phyloP scores from a whole-genome alignment of 2,797 vertebrate species.

The Luscinia luscinia region DNA sequence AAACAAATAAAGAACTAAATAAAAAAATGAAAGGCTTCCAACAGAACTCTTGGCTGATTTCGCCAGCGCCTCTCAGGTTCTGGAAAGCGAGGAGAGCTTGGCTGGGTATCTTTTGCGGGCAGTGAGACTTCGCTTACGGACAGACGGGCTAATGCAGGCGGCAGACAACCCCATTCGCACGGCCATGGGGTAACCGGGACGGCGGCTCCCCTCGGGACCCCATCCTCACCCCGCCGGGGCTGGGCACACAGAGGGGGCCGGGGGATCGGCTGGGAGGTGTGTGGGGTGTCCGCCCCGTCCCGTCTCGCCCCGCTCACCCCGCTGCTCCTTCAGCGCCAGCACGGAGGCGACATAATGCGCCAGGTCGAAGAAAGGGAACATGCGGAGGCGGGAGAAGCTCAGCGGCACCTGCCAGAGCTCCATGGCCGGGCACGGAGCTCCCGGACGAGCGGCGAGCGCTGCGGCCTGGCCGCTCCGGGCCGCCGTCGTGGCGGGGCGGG shows the following conservation, averaged over 20 bases:
- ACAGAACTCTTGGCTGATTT: not conserved
- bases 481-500: not conserved
- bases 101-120: not conserved
- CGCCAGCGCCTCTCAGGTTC: not conserved
- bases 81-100: not conserved
- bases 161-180: not conserved
- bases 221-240: not conserved
- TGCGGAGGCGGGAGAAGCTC: slow-evolving; percentile 84
- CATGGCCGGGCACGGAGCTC: slow-evolving; percentile 24
- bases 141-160: accelerated
- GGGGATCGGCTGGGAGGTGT: too few species aligned
- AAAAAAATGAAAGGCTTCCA: not conserved
- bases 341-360: slow-evolving; percentile 92
- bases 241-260: not conserved
- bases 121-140: accelerated
- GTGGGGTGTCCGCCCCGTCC: not conserved
- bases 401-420: slow-evolving; percentile 77
- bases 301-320: slow-evolving; percentile 82
- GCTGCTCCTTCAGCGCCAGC: slow-evolving; percentile 88
- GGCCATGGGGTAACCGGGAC: accelerated
- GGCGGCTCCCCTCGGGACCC: too few species aligned
- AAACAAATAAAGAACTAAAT: not conserved
- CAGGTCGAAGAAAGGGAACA: slow-evolving; percentile 95
- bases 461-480: not conserved
- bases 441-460: too few species aligned